Conservation (phyloP, 2,797 vertebrate genomes). For the Platyrinchus mystaceus region DNA sequence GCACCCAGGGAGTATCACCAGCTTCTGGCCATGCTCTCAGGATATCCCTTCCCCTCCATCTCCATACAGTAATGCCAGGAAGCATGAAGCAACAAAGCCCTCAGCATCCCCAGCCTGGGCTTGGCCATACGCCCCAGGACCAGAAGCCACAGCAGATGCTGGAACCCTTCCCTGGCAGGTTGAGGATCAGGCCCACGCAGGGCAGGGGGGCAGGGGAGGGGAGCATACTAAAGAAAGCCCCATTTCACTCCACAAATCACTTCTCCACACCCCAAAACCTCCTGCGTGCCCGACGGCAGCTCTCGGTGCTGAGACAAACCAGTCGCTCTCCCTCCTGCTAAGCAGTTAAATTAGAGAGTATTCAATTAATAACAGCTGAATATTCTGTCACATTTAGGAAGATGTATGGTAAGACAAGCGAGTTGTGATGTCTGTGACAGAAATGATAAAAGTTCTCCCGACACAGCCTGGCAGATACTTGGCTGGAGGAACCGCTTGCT, state of each 20-base stretch:
- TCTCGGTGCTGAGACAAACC: conserved; percentile 72
- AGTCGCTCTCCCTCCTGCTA: conserved; percentile 77
- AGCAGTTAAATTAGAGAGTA: conserved; percentile 94
- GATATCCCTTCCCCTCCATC: not conserved
- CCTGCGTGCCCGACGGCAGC: conserved; percentile 5
- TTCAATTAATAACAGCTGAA: conserved; percentile 99
- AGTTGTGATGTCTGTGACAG: conserved; percentile 94
- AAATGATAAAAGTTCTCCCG: conserved; percentile 91
- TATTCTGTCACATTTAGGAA: conserved; percentile 97
- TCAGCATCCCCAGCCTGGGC: not conserved
- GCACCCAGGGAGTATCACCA: not conserved
- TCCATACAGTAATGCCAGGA: fast-evolving
- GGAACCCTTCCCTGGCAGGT: not conserved
- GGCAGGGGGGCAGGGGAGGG: fast-evolving
- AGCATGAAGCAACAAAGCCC: not conserved
- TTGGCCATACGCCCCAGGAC: not conserved
- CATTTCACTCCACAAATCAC: not conserved
- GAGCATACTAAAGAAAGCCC: not conserved
- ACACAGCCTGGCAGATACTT: conserved; percentile 89
- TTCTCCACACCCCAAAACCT: not conserved
- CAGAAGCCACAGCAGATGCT: not conserved
- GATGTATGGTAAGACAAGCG: conserved; percentile 96
- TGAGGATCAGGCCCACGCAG: not conserved
- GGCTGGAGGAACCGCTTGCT: conserved; percentile 76
- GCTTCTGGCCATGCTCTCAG: fast-evolving